Evolutionary conservation across 1,140 invertebrate species (phyloP).

Genomic region (Centruroides sculpturatus): DNA sequence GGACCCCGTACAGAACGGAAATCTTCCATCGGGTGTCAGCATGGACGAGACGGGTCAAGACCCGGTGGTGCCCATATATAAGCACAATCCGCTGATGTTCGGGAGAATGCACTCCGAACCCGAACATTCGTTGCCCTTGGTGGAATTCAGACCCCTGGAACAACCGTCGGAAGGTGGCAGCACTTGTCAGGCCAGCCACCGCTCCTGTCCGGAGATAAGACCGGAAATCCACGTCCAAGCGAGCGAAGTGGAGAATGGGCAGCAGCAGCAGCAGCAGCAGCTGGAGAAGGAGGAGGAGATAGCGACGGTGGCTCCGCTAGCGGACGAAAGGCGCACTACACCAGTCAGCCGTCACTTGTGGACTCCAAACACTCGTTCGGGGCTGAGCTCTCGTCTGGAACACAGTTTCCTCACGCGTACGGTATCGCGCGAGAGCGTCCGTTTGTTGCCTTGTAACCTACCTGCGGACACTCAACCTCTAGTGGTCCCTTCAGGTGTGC

Average conservation of each 20-base stretch:
- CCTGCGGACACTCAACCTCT: slow-evolving; percentile 6
- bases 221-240: slow-evolving; percentile 15
- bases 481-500: background rate
- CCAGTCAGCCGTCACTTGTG: slow-evolving; percentile 17
- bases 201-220: slow-evolving; percentile 21
- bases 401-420: slow-evolving; percentile 21
- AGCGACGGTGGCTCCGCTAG: background rate
- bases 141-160: slow-evolving; percentile 17
- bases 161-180: slow-evolving; percentile 2
- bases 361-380: slow-evolving; percentile 19
- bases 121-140: slow-evolving; percentile 17
- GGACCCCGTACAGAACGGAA: slow-evolving; percentile 1
- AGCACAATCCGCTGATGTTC: slow-evolving; percentile 13
- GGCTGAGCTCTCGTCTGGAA: slow-evolving; percentile 19
- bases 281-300: slow-evolving; percentile 6
- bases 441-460: slow-evolving; percentile 2
- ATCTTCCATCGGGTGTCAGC: slow-evolving; percentile 1
- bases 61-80: slow-evolving; percentile 2
- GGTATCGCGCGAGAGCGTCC: slow-evolving; percentile 20
- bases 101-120: slow-evolving; percentile 22
- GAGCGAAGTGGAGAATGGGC: background rate
- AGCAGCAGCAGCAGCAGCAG: slow-evolving; percentile 4
- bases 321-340: background rate
- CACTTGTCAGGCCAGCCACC: slow-evolving; percentile 14
- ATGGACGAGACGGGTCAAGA: slow-evolving; percentile 2